Conservation (phyloP, 2,797 vertebrate species). For the Vultur gryphus region DNA sequence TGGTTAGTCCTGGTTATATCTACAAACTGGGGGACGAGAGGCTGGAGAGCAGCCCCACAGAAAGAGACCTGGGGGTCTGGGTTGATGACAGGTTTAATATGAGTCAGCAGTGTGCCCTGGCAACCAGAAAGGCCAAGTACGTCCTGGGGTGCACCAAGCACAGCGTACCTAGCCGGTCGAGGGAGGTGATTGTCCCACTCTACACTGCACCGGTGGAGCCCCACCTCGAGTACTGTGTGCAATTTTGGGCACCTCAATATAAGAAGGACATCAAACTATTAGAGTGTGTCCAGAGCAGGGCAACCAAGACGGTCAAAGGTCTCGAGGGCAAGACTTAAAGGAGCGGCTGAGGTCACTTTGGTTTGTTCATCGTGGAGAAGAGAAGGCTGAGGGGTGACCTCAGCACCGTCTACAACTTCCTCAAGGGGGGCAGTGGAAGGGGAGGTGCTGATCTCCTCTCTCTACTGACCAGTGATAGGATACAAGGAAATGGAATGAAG, state of each 20-base stretch:
- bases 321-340: no score
- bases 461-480: background rate
- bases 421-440: accelerated
- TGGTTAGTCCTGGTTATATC: background rate
- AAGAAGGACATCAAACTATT: background rate
- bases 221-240: no score
- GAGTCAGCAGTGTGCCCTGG: background rate
- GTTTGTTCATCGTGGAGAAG: background rate
- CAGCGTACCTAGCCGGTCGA: no score
- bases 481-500: background rate
- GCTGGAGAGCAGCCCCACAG: background rate
- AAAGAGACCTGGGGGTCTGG: background rate
- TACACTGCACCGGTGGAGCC: no score
- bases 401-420: accelerated
- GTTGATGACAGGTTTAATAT: background rate
- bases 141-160: no score
- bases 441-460: background rate
- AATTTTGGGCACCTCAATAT: no score
- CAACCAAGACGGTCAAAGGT: background rate
- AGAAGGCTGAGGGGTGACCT: no score
- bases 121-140: background rate
- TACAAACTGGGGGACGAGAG: background rate
- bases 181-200: no score
- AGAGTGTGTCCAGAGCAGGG: background rate
- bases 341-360: background rate